Percentiles rank a stretch among this genome's conserved stretches.
These are phyloP conservation scores for Platichthys flesus DNA, from an alignment of 2,113 vertebrate species.

Conservation along the genomic window DNA sequence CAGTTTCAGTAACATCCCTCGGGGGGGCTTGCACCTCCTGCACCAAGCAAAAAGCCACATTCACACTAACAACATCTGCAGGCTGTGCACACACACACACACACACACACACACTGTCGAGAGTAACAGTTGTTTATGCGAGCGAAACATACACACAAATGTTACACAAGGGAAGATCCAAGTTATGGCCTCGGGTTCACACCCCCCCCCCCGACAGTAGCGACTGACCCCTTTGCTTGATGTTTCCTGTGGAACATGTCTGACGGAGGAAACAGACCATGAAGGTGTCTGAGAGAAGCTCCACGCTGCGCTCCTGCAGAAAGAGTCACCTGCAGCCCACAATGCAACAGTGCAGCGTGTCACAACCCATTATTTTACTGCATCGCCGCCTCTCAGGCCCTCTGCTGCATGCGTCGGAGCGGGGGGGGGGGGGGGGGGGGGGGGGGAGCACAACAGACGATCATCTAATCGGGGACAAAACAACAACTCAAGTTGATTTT, in stretches of 20 bases:
- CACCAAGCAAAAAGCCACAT: background rate
- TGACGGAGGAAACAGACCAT: background rate
- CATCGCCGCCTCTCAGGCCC: conserved; percentile 28
- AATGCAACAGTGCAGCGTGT: conserved; percentile 50
- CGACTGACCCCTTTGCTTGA: background rate
- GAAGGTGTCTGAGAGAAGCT: no score
- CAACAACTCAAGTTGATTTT: conserved; percentile 45
- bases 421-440: background rate
- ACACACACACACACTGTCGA: conserved; percentile 9
- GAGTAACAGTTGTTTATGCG: background rate
- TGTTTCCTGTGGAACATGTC: background rate
- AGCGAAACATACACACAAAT: background rate
- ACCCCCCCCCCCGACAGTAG: conserved; percentile 1
- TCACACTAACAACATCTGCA: conserved; percentile 48
- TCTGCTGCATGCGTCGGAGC: background rate
- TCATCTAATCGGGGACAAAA: conserved; percentile 32
- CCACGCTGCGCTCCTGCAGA: background rate
- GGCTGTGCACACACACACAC: background rate
- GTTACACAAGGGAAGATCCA: background rate
- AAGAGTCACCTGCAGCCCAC: conserved; percentile 42
- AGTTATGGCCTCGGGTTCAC: background rate
- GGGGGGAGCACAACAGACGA: background rate
- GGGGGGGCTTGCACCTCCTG: background rate
- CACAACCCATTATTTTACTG: conserved; percentile 47
- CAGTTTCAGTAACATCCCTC: background rate